phyloP scores from a whole-genome alignment of 2,888 invertebrate genomes.

The Aricia artaxerxes region DNA sequence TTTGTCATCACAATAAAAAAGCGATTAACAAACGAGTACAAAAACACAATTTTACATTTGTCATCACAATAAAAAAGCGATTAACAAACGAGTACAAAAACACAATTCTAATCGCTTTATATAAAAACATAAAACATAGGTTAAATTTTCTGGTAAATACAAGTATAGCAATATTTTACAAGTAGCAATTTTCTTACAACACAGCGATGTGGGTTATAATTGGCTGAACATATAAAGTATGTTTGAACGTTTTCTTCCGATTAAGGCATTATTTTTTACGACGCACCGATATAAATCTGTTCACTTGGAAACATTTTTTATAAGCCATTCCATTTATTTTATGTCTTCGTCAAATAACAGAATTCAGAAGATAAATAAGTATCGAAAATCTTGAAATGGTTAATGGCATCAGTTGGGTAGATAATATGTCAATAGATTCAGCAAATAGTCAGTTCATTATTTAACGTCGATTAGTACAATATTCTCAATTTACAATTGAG shows the following conservation, averaged over 20 bases:
- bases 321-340: slow-evolving; percentile 13
- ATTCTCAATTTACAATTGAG: no score
- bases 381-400: not conserved
- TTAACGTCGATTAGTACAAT: no score
- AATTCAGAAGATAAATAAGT: not conserved
- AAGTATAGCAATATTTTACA: not conserved
- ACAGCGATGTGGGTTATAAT: slow-evolving; percentile 5
- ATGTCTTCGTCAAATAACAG: not conserved
- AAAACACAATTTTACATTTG: no score
- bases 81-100: no score
- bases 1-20: no score
- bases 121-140: not conserved
- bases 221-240: not conserved
- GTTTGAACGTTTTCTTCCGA: slow-evolving; percentile 16
- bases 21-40: no score
- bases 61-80: no score
- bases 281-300: slow-evolving; percentile 21
- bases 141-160: not conserved
- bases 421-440: not conserved
- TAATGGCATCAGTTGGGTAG: not conserved
- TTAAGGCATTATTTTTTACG: slow-evolving; percentile 22
- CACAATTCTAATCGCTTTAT: no score
- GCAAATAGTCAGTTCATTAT: no score
- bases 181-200: not conserved
- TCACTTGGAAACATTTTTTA: slow-evolving; percentile 15